Evolutionary conservation across 64 coral and sea anemone genomes (phyloP), one percentile per base, ranked within the genome.

Genomic region (Acropora yongei): DNA sequence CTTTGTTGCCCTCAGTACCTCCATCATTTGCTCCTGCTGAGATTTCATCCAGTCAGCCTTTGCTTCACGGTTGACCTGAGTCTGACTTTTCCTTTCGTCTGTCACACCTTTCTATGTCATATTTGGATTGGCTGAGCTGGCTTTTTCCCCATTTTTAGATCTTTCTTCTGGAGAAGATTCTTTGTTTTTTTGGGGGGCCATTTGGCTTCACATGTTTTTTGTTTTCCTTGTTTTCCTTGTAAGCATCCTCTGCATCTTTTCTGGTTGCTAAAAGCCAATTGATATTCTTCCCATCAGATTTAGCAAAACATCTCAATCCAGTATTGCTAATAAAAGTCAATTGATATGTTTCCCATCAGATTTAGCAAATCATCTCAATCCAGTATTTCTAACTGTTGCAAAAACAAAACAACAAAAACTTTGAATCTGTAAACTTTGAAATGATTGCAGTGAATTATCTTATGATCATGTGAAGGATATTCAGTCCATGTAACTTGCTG

Each of bases 151-250:
- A 40, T 74, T 74, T 74, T 41, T 39, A 41, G 6, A 40, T 39
- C 41, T 74, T 74, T 74, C 19, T 74, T 19, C 8, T 74, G 51
- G 51, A 55, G 51, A 55, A 55, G 51, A 0, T 55, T 55, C 51
- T 74, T 8, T 74, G n/a, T 17, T 74, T 74, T 74, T 74, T 39
- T 30, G 19, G 19, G n/a, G 2, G 72, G n/a, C 51, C 51, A 55
- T 74, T 74, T 74, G 20, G 72, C 72, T 39, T 20, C n/a, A 42
- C n/a, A 74, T 17, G 19, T 41, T 39, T 8, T 9, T 74, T 74
- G 40, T 76, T 43, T 76, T 76, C 74, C 44, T 74, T 74, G 40
- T 76, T 43, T 76, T 76, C 74, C 44, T 76, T 76, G 41, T 76
- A 76, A 76, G 74, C 30, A 0, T 42, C 6, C 41, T 76, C 74